A percentile compares a stretch with the other conserved stretches of the same genome.
Evolutionary conservation across 2,888 invertebrate species (phyloP).

Genomic region (Pediacus dermestoides): DNA sequence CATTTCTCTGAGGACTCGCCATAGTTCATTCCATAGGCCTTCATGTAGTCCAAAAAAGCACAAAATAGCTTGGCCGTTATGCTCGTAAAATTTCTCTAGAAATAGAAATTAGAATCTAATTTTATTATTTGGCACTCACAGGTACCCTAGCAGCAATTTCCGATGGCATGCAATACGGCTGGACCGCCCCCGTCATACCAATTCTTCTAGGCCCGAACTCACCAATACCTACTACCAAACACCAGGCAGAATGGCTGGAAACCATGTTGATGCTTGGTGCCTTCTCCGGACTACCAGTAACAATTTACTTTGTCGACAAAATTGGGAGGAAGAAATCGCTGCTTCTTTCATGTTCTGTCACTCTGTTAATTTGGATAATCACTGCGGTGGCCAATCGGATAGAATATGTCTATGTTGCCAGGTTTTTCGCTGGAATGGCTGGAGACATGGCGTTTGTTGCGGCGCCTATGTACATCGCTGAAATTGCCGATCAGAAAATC

Average conservation of each 20-base stretch:
- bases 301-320: conserved; percentile 36
- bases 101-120: too few species aligned
- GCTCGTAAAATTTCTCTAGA: too few species aligned
- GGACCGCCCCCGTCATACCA: conserved; percentile 45
- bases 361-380: conserved; percentile 41
- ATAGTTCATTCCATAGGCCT: too few species aligned
- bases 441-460: conserved; percentile 46
- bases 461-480: conserved; percentile 46
- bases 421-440: conserved; percentile 41
- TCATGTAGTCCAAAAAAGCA: too few species aligned
- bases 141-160: conserved; percentile 45
- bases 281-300: conserved; percentile 35
- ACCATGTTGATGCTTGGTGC: conserved; percentile 33
- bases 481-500: conserved; percentile 45
- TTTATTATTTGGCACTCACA: too few species aligned
- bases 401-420: conserved; percentile 36
- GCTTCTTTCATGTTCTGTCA: conserved; percentile 36
- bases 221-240: conserved; percentile 36
- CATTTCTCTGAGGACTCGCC: too few species aligned
- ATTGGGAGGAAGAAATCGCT: conserved; percentile 41
- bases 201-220: conserved; percentile 35
- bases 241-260: conserved; percentile 35
- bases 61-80: too few species aligned
- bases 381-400: conserved; percentile 36
- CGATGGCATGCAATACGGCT: conserved; percentile 47